phyloP scores from a whole-genome alignment of 2,888 invertebrate genomes.

The Macrosoma leucophasiata region DNA sequence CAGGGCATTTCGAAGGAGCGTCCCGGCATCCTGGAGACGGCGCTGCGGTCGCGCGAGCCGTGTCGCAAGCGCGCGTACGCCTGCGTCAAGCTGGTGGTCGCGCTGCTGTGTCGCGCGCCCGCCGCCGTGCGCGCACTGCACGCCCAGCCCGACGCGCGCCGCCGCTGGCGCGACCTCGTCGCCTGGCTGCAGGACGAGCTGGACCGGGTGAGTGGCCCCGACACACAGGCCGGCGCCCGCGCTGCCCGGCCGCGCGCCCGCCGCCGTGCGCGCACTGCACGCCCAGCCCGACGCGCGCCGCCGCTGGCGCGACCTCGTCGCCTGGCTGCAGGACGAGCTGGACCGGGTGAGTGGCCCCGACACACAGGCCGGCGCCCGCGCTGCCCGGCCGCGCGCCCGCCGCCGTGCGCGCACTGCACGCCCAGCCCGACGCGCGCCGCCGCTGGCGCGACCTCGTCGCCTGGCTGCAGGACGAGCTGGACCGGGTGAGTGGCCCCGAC shows the following conservation, averaged over 20 bases:
- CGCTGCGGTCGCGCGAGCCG: conserved; percentile 92
- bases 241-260: conserved; percentile 87
- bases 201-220: conserved; percentile 76
- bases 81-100: conserved; percentile 96
- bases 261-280: conserved; percentile 87
- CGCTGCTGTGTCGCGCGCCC: conserved; percentile 90
- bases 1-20: conserved; percentile 78
- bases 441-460: conserved; percentile 93
- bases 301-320: conserved; percentile 92
- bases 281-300: conserved; percentile 86
- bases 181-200: conserved; percentile 97
- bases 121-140: conserved; percentile 87
- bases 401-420: conserved; percentile 86
- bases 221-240: too few species aligned
- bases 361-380: too few species aligned
- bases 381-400: conserved; percentile 87
- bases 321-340: conserved; percentile 96
- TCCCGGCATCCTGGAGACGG: conserved; percentile 95
- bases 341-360: conserved; percentile 77
- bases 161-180: conserved; percentile 92
- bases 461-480: conserved; percentile 97
- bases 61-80: conserved; percentile 98
- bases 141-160: conserved; percentile 84
- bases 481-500: conserved; percentile 73
- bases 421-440: conserved; percentile 85